Percentiles rank a stretch among this genome's conserved stretches.
phyloP scores from a whole-genome alignment of 1,140 invertebrate genomes.

The Lepidurus couesii region DNA sequence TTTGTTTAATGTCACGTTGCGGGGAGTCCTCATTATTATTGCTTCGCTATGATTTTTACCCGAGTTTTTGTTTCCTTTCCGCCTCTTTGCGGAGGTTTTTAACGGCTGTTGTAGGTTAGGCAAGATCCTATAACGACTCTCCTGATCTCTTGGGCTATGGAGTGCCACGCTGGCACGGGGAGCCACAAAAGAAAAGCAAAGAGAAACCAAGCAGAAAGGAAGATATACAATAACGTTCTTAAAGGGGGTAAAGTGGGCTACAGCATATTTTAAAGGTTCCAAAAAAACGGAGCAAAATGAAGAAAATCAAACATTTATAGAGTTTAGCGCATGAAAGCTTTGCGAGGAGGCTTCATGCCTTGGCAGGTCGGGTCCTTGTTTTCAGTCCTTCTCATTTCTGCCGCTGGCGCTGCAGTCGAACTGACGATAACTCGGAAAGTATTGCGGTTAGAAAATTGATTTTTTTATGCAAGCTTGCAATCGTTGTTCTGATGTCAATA shows the following conservation, averaged over 20 bases:
- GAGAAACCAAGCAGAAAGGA: background rate
- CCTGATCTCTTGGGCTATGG: background rate
- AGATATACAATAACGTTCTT: background rate
- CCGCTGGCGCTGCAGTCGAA: constrained; percentile 1
- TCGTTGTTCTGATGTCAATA: background rate
- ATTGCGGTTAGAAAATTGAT: background rate
- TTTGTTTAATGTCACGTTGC: too few species aligned
- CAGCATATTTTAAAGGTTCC: background rate
- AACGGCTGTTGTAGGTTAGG: too few species aligned
- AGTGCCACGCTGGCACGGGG: background rate
- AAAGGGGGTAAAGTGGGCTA: background rate
- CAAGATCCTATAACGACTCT: too few species aligned
- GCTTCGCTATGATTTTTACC: too few species aligned
- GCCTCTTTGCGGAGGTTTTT: too few species aligned
- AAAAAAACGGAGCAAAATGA: background rate
- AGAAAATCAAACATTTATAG: background rate
- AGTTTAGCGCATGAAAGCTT: background rate
- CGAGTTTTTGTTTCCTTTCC: too few species aligned
- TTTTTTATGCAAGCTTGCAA: background rate
- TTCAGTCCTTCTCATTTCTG: background rate
- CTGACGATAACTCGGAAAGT: constrained; percentile 13
- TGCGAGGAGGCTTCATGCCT: too few species aligned
- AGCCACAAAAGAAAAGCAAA: background rate
- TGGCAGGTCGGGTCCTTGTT: background rate
- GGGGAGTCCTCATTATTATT: too few species aligned